Conservation (phyloP, 2,113 vertebrate genomes). For the Lichenostomus cassidix region DNA sequence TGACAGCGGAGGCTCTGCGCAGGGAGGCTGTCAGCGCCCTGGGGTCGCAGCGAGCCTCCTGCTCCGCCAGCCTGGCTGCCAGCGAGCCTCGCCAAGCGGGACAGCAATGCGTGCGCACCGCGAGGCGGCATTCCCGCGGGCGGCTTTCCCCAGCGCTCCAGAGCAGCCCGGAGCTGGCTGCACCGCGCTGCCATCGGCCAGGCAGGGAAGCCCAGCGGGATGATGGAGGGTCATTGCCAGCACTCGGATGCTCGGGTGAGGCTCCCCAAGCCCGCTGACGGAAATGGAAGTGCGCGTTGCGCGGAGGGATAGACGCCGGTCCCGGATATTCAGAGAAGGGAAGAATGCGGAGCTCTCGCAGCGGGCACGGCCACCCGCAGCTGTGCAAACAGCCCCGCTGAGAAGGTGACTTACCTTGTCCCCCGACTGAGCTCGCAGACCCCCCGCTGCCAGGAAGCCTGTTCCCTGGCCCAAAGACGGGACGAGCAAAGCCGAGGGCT, state of each 20-base stretch:
- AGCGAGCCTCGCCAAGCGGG: not conserved
- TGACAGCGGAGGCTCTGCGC: not conserved
- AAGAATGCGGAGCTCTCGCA: not conserved
- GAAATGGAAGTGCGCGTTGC: not conserved
- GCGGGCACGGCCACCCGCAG: not conserved
- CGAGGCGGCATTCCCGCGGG: not conserved
- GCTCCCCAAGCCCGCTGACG: not conserved
- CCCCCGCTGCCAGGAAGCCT: not conserved
- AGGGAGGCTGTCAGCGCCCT: not conserved
- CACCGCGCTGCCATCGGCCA: accelerated
- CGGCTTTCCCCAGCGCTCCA: not conserved
- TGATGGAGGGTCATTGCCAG: not conserved
- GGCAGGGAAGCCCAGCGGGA: accelerated
- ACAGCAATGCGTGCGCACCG: accelerated
- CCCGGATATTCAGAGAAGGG: not conserved
- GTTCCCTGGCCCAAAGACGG: not conserved
- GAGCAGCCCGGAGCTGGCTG: accelerated
- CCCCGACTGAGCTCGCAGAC: not conserved
- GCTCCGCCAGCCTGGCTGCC: not conserved
- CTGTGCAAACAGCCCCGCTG: not conserved
- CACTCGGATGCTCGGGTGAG: not conserved
- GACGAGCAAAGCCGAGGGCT: not conserved
- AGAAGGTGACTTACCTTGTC: conserved; percentile 38
- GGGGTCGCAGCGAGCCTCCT: not conserved
- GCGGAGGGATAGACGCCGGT: not conserved